Evolutionary conservation across 64 coral and sea anemone species (phyloP), one percentile per base, ranked within the genome.

Genomic region (Pocillopora verrucosa): DNA sequence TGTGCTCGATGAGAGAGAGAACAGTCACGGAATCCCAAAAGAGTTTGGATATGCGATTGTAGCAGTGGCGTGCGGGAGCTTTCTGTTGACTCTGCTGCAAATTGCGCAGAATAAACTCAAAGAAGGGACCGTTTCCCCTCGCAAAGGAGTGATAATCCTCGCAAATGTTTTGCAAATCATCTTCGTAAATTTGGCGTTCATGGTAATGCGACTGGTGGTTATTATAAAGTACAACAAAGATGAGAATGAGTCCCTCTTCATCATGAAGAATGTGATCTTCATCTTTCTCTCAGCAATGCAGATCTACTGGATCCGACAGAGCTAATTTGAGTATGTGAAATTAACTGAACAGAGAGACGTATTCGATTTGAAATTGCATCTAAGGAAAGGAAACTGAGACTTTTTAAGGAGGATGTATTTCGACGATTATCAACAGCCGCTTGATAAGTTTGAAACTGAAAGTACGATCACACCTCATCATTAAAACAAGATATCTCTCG

Each of bases 211-310:
- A 58, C 60, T 88, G 7, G 36, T 89, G 16, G 25, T 93, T 5
- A 73, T 88, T 64, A 22, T 80, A 13, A n/a, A 76, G 12, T 87
- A 92, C 65, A 69, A 77, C 1, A 89, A 92, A 17, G 64, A 89
- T 41, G 41, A 7, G 3, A 51, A 51, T 7, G 87, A 77, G 10
- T 76, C 94, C 5, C 90, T 96, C 11, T 97, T 93, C 45, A 75
- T 93, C 56, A 79, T 84, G 17, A 97, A 97, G 34, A 97, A 97
- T 58, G 59, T 69, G 2, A 91, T 96, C 36, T 61, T 56, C 2
- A 93, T 93, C 37, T 56, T 79, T 30, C 63, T 85, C 2, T 89
- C 74, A 12, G 20, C 34, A 1, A 16, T 85, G 19, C 90, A 92
- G 56, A 79, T 92, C 16, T 17, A 65, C 56, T 60, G 7, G 59